These are phyloP conservation scores for Ferdinandea cuprea DNA, from an alignment of 2,888 invertebrate species.

Conservation along the genomic window DNA sequence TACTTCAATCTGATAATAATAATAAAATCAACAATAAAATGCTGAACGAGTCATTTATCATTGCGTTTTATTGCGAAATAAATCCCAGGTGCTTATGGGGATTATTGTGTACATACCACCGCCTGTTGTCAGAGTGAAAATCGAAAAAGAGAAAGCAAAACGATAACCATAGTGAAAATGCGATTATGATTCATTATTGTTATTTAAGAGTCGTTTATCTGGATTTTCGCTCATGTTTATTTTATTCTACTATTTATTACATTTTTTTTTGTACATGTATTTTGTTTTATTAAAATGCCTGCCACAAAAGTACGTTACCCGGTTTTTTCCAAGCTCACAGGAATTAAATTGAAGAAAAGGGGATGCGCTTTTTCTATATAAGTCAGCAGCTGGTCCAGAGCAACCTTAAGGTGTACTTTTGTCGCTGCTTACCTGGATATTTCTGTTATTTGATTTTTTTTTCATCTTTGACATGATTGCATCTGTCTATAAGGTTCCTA, in stretches of 20 bases:
- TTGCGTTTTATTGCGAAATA: constrained; percentile 44
- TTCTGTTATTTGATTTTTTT: no score
- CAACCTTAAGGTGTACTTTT: no score
- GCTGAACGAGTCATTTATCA: constrained; percentile 34
- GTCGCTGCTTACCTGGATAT: no score
- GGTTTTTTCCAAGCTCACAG: background rate
- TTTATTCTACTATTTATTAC: background rate
- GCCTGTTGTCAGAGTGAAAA: constrained; percentile 3
- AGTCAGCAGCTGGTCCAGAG: no score
- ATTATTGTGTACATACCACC: constrained; percentile 36
- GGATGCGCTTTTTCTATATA: background rate
- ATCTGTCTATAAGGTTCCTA: no score
- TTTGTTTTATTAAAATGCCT: background rate
- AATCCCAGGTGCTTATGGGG: constrained; percentile 50
- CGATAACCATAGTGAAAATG: constrained; percentile 34
- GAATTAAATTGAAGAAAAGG: background rate
- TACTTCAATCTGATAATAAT: constrained; percentile 34
- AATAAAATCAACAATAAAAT: constrained; percentile 54
- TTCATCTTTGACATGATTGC: no score
- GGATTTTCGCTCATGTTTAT: constrained; percentile 10
- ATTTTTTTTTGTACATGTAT: background rate
- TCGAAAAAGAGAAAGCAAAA: background rate
- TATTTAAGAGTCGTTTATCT: constrained; percentile 29
- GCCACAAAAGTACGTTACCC: background rate
- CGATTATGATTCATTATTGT: constrained; percentile 44